Evolutionary conservation across 1,140 invertebrate genomes (phyloP), one percentile per base, ranked within the genome.

Genomic region (Drosophila pandora): DNA sequence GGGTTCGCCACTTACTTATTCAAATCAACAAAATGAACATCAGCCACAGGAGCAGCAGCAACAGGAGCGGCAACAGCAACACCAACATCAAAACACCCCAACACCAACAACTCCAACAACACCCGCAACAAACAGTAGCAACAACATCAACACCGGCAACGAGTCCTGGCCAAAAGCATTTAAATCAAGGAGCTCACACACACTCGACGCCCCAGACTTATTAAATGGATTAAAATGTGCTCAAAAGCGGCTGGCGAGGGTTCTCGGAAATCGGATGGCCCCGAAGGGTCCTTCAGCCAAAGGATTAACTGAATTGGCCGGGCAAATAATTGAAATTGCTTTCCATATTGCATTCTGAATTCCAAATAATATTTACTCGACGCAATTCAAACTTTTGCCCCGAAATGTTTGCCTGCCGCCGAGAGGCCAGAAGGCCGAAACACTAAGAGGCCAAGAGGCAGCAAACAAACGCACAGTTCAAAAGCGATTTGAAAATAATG

Each of bases 401-500:
- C 65, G 55, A 62, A 76, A 49, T 55, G 70, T 73, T 73, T 73
- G 58, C 50, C 58, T 37, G 59, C 48, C 37, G 63, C 47, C 45
- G 30, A 28, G 23, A 58, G 69, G 52, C 32, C 41, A 54, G 30
- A 21, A 39, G 43, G 21, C 17, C 39, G 13, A 21, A 21, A 43
- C n/a, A 63, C 61, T 62, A 72, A 63, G 57, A 59, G 79, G 75
- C 52, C 75, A 78, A 57, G 70, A 57, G 67, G 60, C 73, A 65
- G 57, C 64, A 75, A 79, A 84, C 73, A 82, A 82, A 77, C 73
- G 75, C 47, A 32, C 64, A 70, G 75, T 83, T 83, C 75, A 85
- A 85, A 85, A 85, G 82, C 78, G 74, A 85, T 87, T 85, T 87
- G 82, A 85, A 85, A 85, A 85, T 85, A 85, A 85, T 87, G 82